A percentile compares a stretch with the other conserved stretches of the same genome.
These are phyloP conservation scores for Drosophila trapezifrons DNA, from an alignment of 1,140 invertebrate genomes.

Conservation along the genomic window DNA sequence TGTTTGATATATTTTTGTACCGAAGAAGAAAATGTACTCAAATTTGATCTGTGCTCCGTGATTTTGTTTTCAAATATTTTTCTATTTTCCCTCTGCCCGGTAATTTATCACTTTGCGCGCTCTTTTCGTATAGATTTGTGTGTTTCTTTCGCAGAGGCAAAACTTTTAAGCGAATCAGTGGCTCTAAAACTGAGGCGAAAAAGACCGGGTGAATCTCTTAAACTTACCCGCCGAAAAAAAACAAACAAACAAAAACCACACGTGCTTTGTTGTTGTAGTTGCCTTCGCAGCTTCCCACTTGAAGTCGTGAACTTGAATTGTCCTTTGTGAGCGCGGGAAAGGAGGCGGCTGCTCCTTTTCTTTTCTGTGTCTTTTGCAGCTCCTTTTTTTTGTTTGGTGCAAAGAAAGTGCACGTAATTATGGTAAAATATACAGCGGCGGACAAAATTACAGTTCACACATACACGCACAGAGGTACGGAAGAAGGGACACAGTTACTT, in stretches of 20 bases:
- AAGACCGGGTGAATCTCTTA: slow-evolving; percentile 45
- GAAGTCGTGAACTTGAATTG: slow-evolving; percentile 71
- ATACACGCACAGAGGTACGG: slow-evolving; percentile 25
- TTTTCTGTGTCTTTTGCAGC: slow-evolving; percentile 16
- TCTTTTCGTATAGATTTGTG: slow-evolving; percentile 8
- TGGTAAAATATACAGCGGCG: slow-evolving; percentile 69
- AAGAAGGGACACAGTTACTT: slow-evolving; percentile 31
- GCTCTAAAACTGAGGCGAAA: slow-evolving; percentile 40
- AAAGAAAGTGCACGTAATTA: slow-evolving; percentile 65
- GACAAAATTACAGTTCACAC: slow-evolving; percentile 68
- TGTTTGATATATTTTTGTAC: slow-evolving; percentile 1
- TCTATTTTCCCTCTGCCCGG: slow-evolving; percentile 8
- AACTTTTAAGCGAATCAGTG: slow-evolving; percentile 28
- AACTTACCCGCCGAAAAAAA: slow-evolving; percentile 61
- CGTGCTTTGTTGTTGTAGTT: slow-evolving; percentile 18
- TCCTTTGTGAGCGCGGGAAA: slow-evolving; percentile 50
- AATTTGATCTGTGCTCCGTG: slow-evolving; percentile 9
- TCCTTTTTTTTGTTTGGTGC: slow-evolving; percentile 16
- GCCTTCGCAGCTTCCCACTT: slow-evolving; percentile 51
- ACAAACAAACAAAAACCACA: slow-evolving; percentile 26
- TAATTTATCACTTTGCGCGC: slow-evolving; percentile 33
- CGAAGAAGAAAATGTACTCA: slow-evolving; percentile 7
- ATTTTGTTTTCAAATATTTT: slow-evolving; percentile 29
- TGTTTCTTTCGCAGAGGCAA: neutral
- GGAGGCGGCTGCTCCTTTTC: slow-evolving; percentile 18